Evolutionary conservation across 2,888 invertebrate species (phyloP).

Genomic region (Drosophila gaucha): DNA sequence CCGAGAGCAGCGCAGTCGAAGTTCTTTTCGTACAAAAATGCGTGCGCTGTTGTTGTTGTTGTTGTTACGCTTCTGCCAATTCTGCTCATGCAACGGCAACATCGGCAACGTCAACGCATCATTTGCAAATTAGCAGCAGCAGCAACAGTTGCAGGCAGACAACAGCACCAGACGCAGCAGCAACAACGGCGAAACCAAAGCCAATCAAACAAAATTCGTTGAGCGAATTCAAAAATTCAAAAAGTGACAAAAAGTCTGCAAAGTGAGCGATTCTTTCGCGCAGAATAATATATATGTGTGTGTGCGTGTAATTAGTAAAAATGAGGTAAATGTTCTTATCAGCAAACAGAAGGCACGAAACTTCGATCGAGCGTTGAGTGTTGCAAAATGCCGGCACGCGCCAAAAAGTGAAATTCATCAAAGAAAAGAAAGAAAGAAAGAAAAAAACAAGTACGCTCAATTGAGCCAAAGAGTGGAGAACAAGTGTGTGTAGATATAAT

Average conservation of each 20-base stretch:
- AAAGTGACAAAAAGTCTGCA: slow-evolving; percentile 9
- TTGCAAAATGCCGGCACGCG: slow-evolving; percentile 31
- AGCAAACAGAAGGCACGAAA: slow-evolving; percentile 29
- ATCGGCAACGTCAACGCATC: slow-evolving; percentile 45
- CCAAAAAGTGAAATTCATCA: slow-evolving; percentile 43
- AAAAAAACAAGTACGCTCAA: slow-evolving; percentile 3
- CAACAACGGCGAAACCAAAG: too few relatives aligned
- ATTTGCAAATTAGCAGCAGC: slow-evolving; percentile 63
- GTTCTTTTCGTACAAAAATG: slow-evolving; percentile 46
- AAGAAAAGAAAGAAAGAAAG: background rate
- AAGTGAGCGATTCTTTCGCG: background rate
- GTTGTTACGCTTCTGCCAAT: slow-evolving; percentile 35
- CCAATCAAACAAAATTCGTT: slow-evolving; percentile 44
- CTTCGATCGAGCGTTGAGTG: slow-evolving; percentile 20
- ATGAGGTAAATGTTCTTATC: slow-evolving; percentile 45
- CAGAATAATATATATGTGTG: background rate
- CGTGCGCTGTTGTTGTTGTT: slow-evolving; percentile 42
- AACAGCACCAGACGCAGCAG: slow-evolving; percentile 42
- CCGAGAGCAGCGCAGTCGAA: slow-evolving; percentile 31
- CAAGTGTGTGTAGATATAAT: slow-evolving; percentile 9
- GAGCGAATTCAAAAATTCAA: slow-evolving; percentile 45
- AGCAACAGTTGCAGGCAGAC: slow-evolving; percentile 46
- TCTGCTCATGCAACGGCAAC: slow-evolving; percentile 39
- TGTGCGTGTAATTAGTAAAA: slow-evolving; percentile 19
- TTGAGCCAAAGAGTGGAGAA: slow-evolving; percentile 3